Base-by-base conservation (phyloP, 2,888 invertebrate genomes). In the Dendrolimus pini region DNA sequence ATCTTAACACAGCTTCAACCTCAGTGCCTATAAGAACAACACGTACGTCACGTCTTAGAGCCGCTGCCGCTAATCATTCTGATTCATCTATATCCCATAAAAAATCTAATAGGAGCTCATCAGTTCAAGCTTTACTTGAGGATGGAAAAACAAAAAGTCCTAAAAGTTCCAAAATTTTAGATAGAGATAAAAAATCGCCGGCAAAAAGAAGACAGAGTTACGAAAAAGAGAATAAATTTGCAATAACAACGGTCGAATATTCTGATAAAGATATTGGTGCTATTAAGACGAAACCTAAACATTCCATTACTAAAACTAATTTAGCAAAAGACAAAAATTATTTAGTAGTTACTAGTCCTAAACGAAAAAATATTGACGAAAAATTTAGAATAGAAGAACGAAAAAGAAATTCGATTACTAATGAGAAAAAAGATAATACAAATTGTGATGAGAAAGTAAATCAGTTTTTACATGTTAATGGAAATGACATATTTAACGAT, bases 31-130 rank as follows among this genome's bases (percentile, higher is more conserved):
- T 95, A 70, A 92, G 95, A 81, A 93, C 94, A 67, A 95, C 95
- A 59, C 92, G 94, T 75, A 92, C 95, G 47, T 95, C 95, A 64
- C 92, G 94, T 66, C 88, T 95, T 62, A 91, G 95, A 80, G 94
- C 94, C 60, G 93, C 94, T 59, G 93, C 93, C 52, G 78, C 89
- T 59, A 77, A 76, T 60, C 75, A 77, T 59, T 75, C 80, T n/a
- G 89, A 89, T 65, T 65, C 79, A 56, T 77, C 79, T 55, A 70
- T 74, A 47, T 74, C 77, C 58, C 72, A 79, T 62, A 84, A 78
- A 70, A 89, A 85, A 66, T 72, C 81, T 10, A 83, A 78, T 60
- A 78, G 88, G 78, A 90, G 89, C 69, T 86, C 89, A 62, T 90
- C 90, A 57, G 85, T 78, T 54, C 86, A 85, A 67, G 86, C 86